Evolutionary conservation across 2,888 invertebrate genomes (phyloP), one percentile per base, ranked within the genome.

Genomic region (Melieria omissa): DNA sequence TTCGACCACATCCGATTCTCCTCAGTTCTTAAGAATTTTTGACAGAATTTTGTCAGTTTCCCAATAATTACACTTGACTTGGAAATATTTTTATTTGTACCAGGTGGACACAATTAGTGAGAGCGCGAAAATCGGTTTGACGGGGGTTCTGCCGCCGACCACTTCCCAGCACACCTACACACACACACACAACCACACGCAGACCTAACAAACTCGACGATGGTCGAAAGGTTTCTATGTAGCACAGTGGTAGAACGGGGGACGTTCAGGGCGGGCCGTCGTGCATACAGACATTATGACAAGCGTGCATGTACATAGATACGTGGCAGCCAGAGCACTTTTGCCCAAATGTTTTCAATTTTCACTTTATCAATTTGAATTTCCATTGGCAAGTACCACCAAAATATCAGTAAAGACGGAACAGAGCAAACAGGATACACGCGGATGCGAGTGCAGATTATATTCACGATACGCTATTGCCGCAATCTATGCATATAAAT

Each of bases 301-400:
- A 29, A 29, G 29, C 29, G 29, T 29, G 29, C 29, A 29, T 29
- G 29, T 29, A 29, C 29, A 29, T 29, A 29, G 3, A 29, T 29
- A 29, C 29, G 3, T 29, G 29, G 3, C 29, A 29, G 29, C 29
- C 29, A 29, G 29, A 29, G 12, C 14, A n/a, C 52, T 52, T 52
- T 52, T 52, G 52, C 52, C 52, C 14, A 52, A 52, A 52, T 52
- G 52, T 52, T 52, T 52, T 52, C 14, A n/a, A 52, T n/a, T 52
- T 29, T 49, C 49, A 49, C 49, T 49, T 49, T 10, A 49, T 10
- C 9, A 49, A 9, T n/a, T n/a, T n/a, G 14, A 52, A 5, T 52
- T 52, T 12, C 12, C 12, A 52, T 14, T n/a, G 52, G 9, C 12
- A 52, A 52, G 14, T 52, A 52, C 14, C 12, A n/a, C 12, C 10